phyloP scores from a whole-genome alignment of 2,888 invertebrate species.

The Ligdia adustata region DNA sequence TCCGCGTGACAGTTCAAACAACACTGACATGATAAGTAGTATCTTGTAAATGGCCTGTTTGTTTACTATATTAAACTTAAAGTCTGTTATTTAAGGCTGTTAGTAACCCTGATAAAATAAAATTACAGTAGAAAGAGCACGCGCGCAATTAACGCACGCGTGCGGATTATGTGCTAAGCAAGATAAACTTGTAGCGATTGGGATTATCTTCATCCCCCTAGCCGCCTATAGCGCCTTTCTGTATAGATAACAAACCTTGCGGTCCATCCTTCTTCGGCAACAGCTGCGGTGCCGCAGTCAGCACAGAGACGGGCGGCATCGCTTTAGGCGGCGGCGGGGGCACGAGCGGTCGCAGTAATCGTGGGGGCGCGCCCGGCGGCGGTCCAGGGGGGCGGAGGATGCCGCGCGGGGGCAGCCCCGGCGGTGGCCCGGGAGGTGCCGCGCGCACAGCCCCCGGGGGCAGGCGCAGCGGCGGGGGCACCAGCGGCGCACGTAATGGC shows the following conservation, averaged over 20 bases:
- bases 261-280: slow-evolving; percentile 88
- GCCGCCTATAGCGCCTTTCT: too few species aligned
- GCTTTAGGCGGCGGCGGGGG: slow-evolving; percentile 79
- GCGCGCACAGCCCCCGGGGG: slow-evolving; percentile 73
- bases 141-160: too few species aligned
- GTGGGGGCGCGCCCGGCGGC: slow-evolving; percentile 87
- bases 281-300: slow-evolving; percentile 92
- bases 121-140: too few species aligned
- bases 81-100: too few species aligned
- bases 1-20: too few species aligned
- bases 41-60: too few species aligned
- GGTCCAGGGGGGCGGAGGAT: slow-evolving; percentile 84
- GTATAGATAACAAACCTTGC: slow-evolving; percentile 71
- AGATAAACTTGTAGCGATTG: too few species aligned
- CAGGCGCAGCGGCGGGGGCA: slow-evolving; percentile 43
- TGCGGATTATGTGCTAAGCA: too few species aligned
- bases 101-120: too few species aligned
- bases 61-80: too few species aligned
- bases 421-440: slow-evolving; percentile 83
- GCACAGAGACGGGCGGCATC: slow-evolving; percentile 85
- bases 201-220: too few species aligned
- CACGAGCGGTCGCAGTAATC: slow-evolving; percentile 82
- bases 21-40: too few species aligned
- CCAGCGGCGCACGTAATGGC: slow-evolving; percentile 56
- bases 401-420: slow-evolving; percentile 74